phyloP scores from a whole-genome alignment of 1,140 invertebrate genomes.

The Oscheius sp. region DNA sequence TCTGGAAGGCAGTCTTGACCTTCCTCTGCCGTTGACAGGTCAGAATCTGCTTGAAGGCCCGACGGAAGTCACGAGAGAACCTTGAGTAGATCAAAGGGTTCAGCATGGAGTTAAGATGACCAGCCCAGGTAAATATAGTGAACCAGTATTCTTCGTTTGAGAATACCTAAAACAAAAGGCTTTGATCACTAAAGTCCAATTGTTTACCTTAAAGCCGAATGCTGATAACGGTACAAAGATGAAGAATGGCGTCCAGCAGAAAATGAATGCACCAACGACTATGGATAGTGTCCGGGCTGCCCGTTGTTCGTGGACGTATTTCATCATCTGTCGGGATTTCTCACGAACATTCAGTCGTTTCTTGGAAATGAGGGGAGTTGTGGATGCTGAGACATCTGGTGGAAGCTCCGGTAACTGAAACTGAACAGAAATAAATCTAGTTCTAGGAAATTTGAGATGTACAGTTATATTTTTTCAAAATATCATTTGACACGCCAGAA shows the following conservation, averaged over 20 bases:
- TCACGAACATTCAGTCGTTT: constrained; percentile 48
- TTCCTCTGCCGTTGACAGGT: constrained; percentile 56
- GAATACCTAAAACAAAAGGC: constrained; percentile 66
- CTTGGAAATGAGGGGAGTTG: constrained; percentile 2
- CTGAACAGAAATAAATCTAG: background rate
- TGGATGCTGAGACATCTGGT: background rate
- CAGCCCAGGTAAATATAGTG: constrained; percentile 92
- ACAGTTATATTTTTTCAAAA: no score
- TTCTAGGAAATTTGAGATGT: no score
- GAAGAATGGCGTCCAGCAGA: constrained; percentile 95
- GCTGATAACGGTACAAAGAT: constrained; percentile 85
- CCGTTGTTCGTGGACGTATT: constrained; percentile 61
- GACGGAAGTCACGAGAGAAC: constrained; percentile 57
- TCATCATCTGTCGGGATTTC: constrained; percentile 60
- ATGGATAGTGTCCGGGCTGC: constrained; percentile 84
- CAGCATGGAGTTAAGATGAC: constrained; percentile 90
- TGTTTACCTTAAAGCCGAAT: constrained; percentile 69
- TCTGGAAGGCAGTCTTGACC: constrained; percentile 59
- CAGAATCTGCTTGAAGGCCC: constrained; percentile 60
- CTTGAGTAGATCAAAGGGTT: constrained; percentile 60
- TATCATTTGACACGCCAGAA: no score
- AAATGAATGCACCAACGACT: constrained; percentile 93
- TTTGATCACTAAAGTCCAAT: constrained; percentile 66
- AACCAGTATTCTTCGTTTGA: constrained; percentile 74
- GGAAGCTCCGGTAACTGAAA: background rate